Evolutionary conservation across 1,140 invertebrate genomes (phyloP), one percentile per base, ranked within the genome.

Genomic region (Euura saliciscinereae): DNA sequence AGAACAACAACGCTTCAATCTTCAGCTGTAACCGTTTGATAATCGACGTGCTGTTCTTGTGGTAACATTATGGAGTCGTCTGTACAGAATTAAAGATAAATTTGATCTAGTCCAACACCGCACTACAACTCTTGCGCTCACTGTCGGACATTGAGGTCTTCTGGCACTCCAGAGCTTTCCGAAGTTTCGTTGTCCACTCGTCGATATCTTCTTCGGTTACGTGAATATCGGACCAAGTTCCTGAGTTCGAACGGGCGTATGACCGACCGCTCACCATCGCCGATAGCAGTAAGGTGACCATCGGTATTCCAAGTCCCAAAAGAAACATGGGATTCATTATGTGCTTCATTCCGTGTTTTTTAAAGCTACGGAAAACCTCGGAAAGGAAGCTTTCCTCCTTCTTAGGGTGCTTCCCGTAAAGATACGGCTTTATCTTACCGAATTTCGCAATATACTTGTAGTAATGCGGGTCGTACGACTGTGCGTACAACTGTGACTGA

Each of bases 401-500:
- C 0, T 75, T 72, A 5, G 74, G 73, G n/a, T 77, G 70, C 74
- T 86, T 85, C 0, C 84, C 84, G 13, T 86, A 86, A 2, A 86
- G 72, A 68, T 84, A 74, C 0, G 85, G 85, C 43, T 85, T 85
- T 0, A 86, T 81, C 67, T 86, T 86, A 0, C 85, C 84, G 8
- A 84, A 86, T 69, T 85, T 80, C 0, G 82, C 83, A 11, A 86
- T 86, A 44, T 86, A 85, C 43, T 86, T 85, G 69, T 86, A 86
- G 10, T 86, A 86, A 73, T 86, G 75, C 65, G 85, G 85, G 69
- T 86, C 85, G 71, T 85, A 86, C n/a, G 85, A 86, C 64, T 86
- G 85, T 0, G 82, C 75, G 65, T 85, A 86, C 0, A 86, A 46
- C 66, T 86, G 85, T 1, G 85, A 86, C 45, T 83, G 85, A 13